A percentile compares a stretch with the other conserved stretches of the same genome.
These are phyloP conservation scores for Copidosoma floridanum DNA, from an alignment of 1,140 invertebrate genomes.

Conservation along the genomic window DNA sequence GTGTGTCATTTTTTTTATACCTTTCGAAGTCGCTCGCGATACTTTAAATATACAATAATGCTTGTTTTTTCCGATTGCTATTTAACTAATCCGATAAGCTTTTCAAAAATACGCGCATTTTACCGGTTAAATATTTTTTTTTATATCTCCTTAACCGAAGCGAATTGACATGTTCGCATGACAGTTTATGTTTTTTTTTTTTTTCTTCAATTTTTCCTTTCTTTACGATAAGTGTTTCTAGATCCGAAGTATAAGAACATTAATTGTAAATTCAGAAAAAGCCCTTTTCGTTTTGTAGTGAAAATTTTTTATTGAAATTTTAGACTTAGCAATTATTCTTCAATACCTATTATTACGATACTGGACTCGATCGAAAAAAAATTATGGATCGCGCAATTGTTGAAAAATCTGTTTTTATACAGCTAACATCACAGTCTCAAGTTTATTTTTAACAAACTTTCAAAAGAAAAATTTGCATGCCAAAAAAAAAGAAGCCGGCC, in stretches of 20 bases:
- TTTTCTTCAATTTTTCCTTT: not conserved
- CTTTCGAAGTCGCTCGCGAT: not conserved
- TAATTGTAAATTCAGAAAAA: constrained; percentile 15
- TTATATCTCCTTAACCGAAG: constrained; percentile 7
- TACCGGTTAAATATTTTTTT: constrained; percentile 12
- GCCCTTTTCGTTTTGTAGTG: not conserved
- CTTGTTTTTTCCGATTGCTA: not conserved
- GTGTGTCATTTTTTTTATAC: too few relatives aligned
- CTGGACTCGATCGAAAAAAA: constrained; percentile 1
- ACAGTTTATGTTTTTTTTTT: constrained; percentile 12
- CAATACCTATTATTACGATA: not conserved
- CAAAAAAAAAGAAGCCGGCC: not conserved
- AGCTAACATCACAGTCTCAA: not conserved
- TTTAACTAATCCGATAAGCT: not conserved
- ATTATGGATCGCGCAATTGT: not conserved
- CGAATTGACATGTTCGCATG: constrained; percentile 20
- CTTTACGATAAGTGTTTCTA: constrained; percentile 2
- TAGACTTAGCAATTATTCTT: too few relatives aligned
- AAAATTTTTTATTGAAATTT: constrained; percentile 3
- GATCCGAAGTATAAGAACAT: constrained; percentile 13
- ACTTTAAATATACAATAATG: constrained; percentile 1
- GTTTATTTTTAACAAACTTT: constrained; percentile 7
- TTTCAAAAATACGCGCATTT: constrained; percentile 19
- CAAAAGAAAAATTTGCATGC: not conserved
- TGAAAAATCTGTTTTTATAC: not conserved